Evolutionary conservation across 1,140 invertebrate species (phyloP), one percentile per base, ranked within the genome.

Genomic region (Ericerus pela): DNA sequence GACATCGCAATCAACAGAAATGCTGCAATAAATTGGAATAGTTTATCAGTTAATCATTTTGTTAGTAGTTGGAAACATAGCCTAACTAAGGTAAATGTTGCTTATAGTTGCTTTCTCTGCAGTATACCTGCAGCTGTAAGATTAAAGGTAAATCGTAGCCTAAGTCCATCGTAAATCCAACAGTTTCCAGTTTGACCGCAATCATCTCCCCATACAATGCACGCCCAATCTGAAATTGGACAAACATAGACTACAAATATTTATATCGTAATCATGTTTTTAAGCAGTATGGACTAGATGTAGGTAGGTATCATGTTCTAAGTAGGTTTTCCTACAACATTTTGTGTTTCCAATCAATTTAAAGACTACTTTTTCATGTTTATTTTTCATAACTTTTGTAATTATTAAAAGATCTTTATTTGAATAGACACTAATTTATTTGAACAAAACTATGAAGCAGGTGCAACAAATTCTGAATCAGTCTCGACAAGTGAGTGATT

Each of bases 161-260:
- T 71, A 2, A 73, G 69, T 56, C 74, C 73, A 61, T 81, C 72
- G 59, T 81, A 79, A 22, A 79, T 65, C 71, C 79, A 78, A 60
- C 79, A 81, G 62, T 81, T 80, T 16, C 78, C 79, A 54, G 64
- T 72, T 16, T 69, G 67, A 28, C 74, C 76, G 60, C 79, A 81
- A 28, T 76, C 74, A 38, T 76, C 65, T n/a, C 78, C 76, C 79
- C 79, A 81, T 36, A 80, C 72, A 27, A 79, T 59, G 59, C 79
- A 81, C 0, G 76, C 75, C 1, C 72, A 73, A 62, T 81, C 79
- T 68, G 53, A 26, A 62, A 61, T 2, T 43, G 11, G 27, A 54
- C n/a, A 54, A 20, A 16, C 28, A 51, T 28, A 24, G 30, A 33
- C 8, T 33, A 10, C 8, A 8, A 33, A n/a, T 8, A 10, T 33